phyloP scores from a whole-genome alignment of 2,888 invertebrate genomes.

The Torymus auratus region DNA sequence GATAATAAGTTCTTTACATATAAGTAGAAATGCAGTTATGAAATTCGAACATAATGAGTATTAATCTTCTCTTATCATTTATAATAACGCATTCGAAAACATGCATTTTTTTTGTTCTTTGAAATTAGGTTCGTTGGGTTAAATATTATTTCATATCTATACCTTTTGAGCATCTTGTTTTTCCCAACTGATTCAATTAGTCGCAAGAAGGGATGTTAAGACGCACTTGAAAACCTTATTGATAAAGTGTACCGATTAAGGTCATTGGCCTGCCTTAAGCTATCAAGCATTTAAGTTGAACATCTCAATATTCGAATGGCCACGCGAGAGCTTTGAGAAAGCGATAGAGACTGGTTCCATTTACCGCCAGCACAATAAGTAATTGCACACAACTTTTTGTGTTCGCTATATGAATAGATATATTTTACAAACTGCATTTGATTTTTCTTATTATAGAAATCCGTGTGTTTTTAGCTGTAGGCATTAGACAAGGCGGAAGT shows the following conservation, averaged over 20 bases:
- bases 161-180: neutral
- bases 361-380: constrained; percentile 10
- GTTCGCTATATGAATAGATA: neutral
- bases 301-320: constrained; percentile 25
- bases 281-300: constrained; percentile 12
- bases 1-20: too few species aligned
- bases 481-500: neutral
- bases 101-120: too few species aligned
- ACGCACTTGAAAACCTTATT: constrained; percentile 28
- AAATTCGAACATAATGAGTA: too few species aligned
- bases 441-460: neutral
- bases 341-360: constrained; percentile 1
- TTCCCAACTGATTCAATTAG: constrained; percentile 13
- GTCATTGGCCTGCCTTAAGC: constrained; percentile 34
- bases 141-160: too few species aligned
- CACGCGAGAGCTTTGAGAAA: constrained; percentile 22
- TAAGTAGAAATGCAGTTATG: too few species aligned
- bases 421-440: neutral
- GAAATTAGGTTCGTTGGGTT: too few species aligned
- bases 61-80: too few species aligned
- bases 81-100: too few species aligned
- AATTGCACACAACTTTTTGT: neutral
- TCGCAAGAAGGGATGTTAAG: neutral
- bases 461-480: neutral
- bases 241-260: constrained; percentile 32